Base-by-base conservation (phyloP, 1,140 invertebrate genomes). In the Leptopilina boulardi region DNA sequence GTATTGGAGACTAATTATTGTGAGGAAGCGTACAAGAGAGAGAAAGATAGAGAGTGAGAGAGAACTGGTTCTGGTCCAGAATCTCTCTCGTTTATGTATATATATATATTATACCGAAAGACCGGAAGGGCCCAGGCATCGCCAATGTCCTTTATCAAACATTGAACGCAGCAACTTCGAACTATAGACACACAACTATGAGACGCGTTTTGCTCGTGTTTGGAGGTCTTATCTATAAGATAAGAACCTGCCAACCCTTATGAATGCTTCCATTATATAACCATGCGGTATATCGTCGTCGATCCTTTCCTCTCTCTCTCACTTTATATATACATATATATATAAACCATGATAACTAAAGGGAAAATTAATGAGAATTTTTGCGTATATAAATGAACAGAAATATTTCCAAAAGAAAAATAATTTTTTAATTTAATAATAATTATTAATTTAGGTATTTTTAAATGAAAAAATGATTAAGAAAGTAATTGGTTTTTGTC, bases 181-280 rank as follows among this genome's bases (percentile, higher is more conserved):
- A 85, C 82, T 75, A 34, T 34, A 83, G 82, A n/a, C n/a, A n/a
- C n/a, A 81, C 76, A 74, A 82, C 74, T 75, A 34, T 76, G 72
- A 74, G n/a, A n/a, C n/a, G 74, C 74, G 80, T 84, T 38, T 38
- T 80, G 82, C 73, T 80, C 74, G 71, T 78, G 83, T 76, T 79
- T 80, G 75, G n/a, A n/a, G 80, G 71, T 84, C 85, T 88, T 87
- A 87, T 89, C 87, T 82, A 71, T 70, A 70, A 86, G 87, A 89
- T 89, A 89, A 88, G 87, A 83, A 85, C 83, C 86, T 86, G 86
- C 84, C 86, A 89, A 88, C 86, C 87, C 87, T 89, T 89, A 87
- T 87, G 86, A 88, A 89, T 88, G 86, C 86, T 81, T 87, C 86
- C 84, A 89, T 89, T 90, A 87, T 89, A 76, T 76, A 38, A 38